Evolutionary conservation across 2,888 invertebrate species (phyloP), one percentile per base, ranked within the genome.

Genomic region (Nipponacmea schrenckii): DNA sequence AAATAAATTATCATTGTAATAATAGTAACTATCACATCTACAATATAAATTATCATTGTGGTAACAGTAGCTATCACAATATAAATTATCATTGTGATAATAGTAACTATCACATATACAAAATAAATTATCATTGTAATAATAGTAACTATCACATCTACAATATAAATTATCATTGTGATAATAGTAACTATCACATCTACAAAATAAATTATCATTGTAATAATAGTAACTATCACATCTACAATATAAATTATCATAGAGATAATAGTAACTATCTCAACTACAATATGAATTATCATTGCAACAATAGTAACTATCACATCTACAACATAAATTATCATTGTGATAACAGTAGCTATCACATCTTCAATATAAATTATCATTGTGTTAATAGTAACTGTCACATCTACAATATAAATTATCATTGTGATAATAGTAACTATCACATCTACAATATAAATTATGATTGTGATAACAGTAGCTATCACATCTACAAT

Each of bases 141-240:
- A 88, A 72, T 77, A 79, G 71, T 81, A 87, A 68, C 31, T 31
- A 31, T 31, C 31, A 2, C 5, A 5, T 31, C 31, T 31, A 31
- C 31, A 31, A 31, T 31, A 31, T 31, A 31, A 31, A 3, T 3
- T 31, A 31, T 31, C 31, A 31, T 31, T 31, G 31, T 31, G 31
- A n/a, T n/a, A n/a, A n/a, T n/a, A n/a, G n/a, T n/a, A n/a, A n/a
- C 76, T 71, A 70, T 85, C 85, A 81, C 88, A 88, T 66, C 86
- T 86, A 77, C 31, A 75, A 70, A 17, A 65, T 2, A 65, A n/a
- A n/a, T n/a, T n/a, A n/a, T n/a, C n/a, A n/a, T n/a, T n/a, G n/a
- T n/a, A n/a, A 39, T 39, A 8, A 39, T 7, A 10, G 10, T 31
- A 31, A 31, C 76, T 71, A 70, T 85, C 85, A 81, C 88, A 88